phyloP scores from a whole-genome alignment of 1,140 invertebrate species.

The Bathynomus jamesi region DNA sequence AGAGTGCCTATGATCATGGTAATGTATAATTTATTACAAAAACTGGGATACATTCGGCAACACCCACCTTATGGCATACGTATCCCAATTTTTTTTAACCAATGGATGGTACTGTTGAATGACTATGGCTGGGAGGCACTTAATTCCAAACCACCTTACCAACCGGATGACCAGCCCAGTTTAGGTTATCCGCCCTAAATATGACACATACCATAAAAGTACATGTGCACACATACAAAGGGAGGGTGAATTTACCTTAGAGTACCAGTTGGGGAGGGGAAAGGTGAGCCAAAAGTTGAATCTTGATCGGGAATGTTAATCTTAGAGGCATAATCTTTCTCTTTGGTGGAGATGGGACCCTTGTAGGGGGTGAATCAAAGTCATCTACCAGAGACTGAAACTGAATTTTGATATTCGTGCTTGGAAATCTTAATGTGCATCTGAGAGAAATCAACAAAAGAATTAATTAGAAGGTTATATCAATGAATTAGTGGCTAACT shows the following conservation, averaged over 20 bases:
- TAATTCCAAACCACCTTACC: too few relatives aligned
- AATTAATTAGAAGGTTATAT: neutral
- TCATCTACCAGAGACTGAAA: slow-evolving; percentile 84
- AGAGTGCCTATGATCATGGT: too few relatives aligned
- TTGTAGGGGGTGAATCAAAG: slow-evolving; percentile 29
- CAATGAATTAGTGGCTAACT: too few relatives aligned
- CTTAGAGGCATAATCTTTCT: slow-evolving; percentile 59
- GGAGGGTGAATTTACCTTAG: slow-evolving; percentile 50
- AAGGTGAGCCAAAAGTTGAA: slow-evolving; percentile 64
- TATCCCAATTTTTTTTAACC: too few relatives aligned
- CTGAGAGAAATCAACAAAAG: slow-evolving; percentile 52
- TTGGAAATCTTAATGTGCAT: slow-evolving; percentile 89
- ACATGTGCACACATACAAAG: neutral
- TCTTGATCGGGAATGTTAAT: slow-evolving; percentile 84
- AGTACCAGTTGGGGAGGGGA: slow-evolving; percentile 81
- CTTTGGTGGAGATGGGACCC: slow-evolving; percentile 38
- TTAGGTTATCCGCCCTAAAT: too few relatives aligned
- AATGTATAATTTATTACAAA: too few relatives aligned
- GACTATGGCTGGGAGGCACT: too few relatives aligned
- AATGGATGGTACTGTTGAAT: too few relatives aligned
- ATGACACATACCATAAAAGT: too few relatives aligned
- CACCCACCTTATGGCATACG: too few relatives aligned
- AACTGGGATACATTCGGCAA: too few relatives aligned
- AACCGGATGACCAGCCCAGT: too few relatives aligned
- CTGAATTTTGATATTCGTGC: slow-evolving; percentile 88